These are phyloP conservation scores for Parazoanthus atlanticus DNA, from an alignment of 92 coral and sea anemone species.

Conservation along the genomic window DNA sequence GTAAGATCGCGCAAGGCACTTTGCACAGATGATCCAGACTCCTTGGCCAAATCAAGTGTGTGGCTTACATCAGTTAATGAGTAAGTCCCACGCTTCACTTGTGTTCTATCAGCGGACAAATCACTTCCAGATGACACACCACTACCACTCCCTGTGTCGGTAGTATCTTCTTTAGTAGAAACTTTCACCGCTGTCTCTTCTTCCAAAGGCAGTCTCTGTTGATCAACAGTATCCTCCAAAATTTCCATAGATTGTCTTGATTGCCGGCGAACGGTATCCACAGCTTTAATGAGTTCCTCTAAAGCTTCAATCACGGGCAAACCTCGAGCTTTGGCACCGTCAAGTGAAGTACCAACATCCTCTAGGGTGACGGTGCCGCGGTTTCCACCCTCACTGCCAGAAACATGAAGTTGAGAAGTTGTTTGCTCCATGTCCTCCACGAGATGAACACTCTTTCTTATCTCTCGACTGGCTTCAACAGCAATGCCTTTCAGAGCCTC, in stretches of 20 bases:
- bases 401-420: neutral
- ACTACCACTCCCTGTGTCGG: neutral
- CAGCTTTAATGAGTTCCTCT: constrained; percentile 61
- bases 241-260: constrained; percentile 22
- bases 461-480: constrained; percentile 50
- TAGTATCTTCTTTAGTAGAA: neutral
- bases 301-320: constrained; percentile 78
- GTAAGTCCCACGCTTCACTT: constrained; percentile 46
- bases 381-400: constrained; percentile 30
- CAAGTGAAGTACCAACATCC: constrained; percentile 66
- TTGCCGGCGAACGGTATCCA: constrained; percentile 26
- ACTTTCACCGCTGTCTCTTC: neutral
- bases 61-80: constrained; percentile 41
- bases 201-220: neutral
- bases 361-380: constrained; percentile 81
- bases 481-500: constrained; percentile 34
- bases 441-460: constrained; percentile 30
- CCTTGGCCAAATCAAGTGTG: constrained; percentile 34
- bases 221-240: neutral
- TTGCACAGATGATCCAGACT: constrained; percentile 14
- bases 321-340: constrained; percentile 66
- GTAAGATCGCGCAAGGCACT: constrained; percentile 4
- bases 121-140: neutral
- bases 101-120: neutral
- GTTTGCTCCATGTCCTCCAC: constrained; percentile 14